phyloP scores from a whole-genome alignment of 2,888 invertebrate genomes.

The Synergus gifuensis region DNA sequence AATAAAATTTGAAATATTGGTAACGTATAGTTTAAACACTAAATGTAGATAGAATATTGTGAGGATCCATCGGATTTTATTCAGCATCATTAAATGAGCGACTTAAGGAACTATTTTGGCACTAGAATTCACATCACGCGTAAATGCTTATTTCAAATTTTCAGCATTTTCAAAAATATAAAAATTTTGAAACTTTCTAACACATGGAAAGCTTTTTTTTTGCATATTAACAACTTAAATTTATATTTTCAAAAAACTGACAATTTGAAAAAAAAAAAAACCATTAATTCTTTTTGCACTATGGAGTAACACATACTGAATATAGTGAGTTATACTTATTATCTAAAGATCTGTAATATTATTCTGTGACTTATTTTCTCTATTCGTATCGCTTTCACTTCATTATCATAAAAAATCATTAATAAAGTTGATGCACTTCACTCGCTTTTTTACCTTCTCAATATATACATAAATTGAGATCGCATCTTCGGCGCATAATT shows the following conservation, averaged over 20 bases:
- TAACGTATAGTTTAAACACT: slow-evolving; percentile 64
- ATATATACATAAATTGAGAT: slow-evolving; percentile 24
- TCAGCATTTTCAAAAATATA: slow-evolving; percentile 69
- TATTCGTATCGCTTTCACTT: slow-evolving; percentile 33
- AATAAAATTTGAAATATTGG: slow-evolving; percentile 73
- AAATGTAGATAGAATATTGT: slow-evolving; percentile 61
- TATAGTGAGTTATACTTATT: slow-evolving; percentile 14
- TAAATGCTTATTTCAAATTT: slow-evolving; percentile 44
- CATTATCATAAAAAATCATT: slow-evolving; percentile 59
- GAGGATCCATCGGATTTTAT: slow-evolving; percentile 45
- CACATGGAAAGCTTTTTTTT: neutral
- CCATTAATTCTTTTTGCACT: slow-evolving; percentile 31
- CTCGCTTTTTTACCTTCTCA: slow-evolving; percentile 7
- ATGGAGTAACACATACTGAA: slow-evolving; percentile 36
- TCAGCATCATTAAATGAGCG: slow-evolving; percentile 37
- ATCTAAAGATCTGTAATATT: slow-evolving; percentile 49
- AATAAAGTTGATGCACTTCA: slow-evolving; percentile 56
- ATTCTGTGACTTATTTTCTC: slow-evolving; percentile 48
- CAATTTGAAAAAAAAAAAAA: slow-evolving; percentile 22
- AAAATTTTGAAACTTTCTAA: neutral
- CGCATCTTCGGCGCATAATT: neutral
- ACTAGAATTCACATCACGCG: slow-evolving; percentile 33
- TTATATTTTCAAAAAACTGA: slow-evolving; percentile 19
- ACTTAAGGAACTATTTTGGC: slow-evolving; percentile 65
- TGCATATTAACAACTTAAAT: slow-evolving; percentile 49